phyloP scores from a whole-genome alignment of 2,888 invertebrate species.

The Bombylius major region DNA sequence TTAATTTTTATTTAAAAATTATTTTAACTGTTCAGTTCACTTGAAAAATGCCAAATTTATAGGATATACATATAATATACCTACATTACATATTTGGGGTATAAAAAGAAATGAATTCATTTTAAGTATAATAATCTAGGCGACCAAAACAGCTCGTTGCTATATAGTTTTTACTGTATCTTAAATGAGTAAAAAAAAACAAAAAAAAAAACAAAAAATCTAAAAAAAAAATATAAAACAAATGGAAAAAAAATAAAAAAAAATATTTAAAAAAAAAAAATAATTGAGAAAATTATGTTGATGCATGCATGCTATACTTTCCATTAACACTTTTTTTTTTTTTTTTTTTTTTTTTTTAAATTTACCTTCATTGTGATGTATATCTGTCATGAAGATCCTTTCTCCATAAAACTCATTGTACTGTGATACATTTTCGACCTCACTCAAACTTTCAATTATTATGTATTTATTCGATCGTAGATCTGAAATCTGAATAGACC shows the following conservation, averaged over 20 bases:
- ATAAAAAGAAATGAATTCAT: not conserved
- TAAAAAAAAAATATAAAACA: not conserved
- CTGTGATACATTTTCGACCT: too few relatives aligned
- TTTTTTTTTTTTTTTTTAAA: too few relatives aligned
- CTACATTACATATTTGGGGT: slow-evolving; percentile 8
- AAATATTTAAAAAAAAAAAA: not conserved
- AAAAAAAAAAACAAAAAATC: too few relatives aligned
- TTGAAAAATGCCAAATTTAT: slow-evolving; percentile 6
- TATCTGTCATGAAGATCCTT: too few relatives aligned
- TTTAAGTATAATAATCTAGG: not conserved
- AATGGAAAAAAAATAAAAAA: not conserved
- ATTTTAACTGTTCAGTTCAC: slow-evolving; percentile 8
- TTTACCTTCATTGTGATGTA: too few relatives aligned
- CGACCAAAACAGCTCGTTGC: slow-evolving; percentile 11
- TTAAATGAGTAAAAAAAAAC: not conserved
- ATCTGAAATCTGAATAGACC: too few relatives aligned
- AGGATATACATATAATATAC: slow-evolving; percentile 1
- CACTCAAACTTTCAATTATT: too few relatives aligned
- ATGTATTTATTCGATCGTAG: too few relatives aligned
- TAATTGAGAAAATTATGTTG: not conserved
- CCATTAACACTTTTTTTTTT: too few relatives aligned
- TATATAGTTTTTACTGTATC: slow-evolving; percentile 7
- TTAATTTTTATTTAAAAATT: slow-evolving; percentile 3
- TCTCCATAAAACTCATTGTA: too few relatives aligned
- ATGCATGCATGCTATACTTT: too few relatives aligned